phyloP scores from a whole-genome alignment of 2,888 invertebrate species.

The Himalopsyche kuldschensis region DNA sequence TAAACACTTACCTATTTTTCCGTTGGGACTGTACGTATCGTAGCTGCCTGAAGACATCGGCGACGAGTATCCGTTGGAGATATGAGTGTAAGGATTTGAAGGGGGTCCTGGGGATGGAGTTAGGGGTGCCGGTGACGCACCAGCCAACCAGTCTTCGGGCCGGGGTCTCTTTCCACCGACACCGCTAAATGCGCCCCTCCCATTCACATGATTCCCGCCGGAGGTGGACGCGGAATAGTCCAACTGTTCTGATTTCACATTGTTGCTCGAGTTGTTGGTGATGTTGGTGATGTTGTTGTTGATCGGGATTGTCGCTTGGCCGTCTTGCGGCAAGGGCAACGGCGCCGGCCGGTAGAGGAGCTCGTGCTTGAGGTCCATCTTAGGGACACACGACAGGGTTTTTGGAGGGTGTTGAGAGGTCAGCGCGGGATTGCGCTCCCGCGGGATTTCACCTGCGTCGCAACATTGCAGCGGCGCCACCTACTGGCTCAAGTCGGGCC shows the following conservation, averaged over 20 bases:
- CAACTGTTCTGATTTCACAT: constrained; percentile 50
- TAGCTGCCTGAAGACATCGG: constrained; percentile 87
- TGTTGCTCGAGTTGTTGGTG: constrained; percentile 40
- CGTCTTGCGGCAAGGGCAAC: constrained; percentile 21
- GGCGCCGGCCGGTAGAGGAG: constrained; percentile 57
- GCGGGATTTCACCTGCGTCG: not conserved
- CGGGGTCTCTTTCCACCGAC: constrained; percentile 57
- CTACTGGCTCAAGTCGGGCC: not conserved
- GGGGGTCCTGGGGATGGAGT: constrained; percentile 69
- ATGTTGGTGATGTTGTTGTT: constrained; percentile 11
- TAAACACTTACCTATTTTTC: constrained; percentile 76
- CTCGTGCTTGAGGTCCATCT: constrained; percentile 68
- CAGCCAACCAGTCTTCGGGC: constrained; percentile 61
- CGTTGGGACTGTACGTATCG: constrained; percentile 87
- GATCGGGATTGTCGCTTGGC: not conserved
- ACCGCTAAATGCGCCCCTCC: constrained; percentile 42
- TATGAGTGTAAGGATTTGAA: constrained; percentile 54
- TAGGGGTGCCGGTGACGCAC: constrained; percentile 56
- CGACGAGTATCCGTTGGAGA: constrained; percentile 80
- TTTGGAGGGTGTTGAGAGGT: not conserved
- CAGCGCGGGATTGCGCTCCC: not conserved
- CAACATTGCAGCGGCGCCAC: not conserved
- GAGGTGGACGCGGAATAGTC: constrained; percentile 44
- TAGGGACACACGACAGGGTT: constrained; percentile 33
- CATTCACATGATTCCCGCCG: constrained; percentile 46